These are phyloP conservation scores for Metellina segmentata DNA, from an alignment of 2,888 invertebrate genomes.

Conservation along the genomic window DNA sequence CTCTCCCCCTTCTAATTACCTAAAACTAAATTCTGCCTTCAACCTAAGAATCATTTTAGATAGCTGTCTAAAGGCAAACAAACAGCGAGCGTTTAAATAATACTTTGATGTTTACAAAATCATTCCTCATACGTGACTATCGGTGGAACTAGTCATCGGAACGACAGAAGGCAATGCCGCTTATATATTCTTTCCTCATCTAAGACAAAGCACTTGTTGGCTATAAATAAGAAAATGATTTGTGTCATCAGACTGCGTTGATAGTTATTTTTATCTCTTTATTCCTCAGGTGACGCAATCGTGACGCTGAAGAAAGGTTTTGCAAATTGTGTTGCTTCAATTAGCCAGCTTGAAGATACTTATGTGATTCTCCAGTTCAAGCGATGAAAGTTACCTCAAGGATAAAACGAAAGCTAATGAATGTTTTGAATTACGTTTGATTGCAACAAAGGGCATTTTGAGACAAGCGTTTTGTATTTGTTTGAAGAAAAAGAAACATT, in stretches of 20 bases:
- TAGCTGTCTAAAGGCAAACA: neutral
- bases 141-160: neutral
- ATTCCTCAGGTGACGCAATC: slow-evolving; percentile 19
- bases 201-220: slow-evolving; percentile 53
- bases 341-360: too few relatives aligned
- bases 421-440: too few relatives aligned
- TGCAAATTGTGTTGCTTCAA: slow-evolving; percentile 6
- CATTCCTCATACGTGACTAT: neutral
- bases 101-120: neutral
- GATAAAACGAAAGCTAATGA: too few relatives aligned
- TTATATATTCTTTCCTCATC: slow-evolving; percentile 42
- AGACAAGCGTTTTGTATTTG: too few relatives aligned
- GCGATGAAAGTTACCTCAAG: too few relatives aligned
- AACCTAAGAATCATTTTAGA: too few relatives aligned
- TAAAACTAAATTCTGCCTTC: too few relatives aligned
- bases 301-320: neutral
- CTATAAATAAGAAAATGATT: slow-evolving; percentile 70
- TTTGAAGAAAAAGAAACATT: too few relatives aligned
- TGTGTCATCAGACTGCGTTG: slow-evolving; percentile 54
- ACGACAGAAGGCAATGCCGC: neutral
- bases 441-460: too few relatives aligned
- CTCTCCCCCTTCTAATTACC: too few relatives aligned
- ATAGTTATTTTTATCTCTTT: slow-evolving; percentile 41
- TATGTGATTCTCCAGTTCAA: too few relatives aligned
- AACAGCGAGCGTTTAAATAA: neutral